Evolutionary conservation across 1,140 invertebrate species (phyloP).

Genomic region (Saccostrea cuccullata): DNA sequence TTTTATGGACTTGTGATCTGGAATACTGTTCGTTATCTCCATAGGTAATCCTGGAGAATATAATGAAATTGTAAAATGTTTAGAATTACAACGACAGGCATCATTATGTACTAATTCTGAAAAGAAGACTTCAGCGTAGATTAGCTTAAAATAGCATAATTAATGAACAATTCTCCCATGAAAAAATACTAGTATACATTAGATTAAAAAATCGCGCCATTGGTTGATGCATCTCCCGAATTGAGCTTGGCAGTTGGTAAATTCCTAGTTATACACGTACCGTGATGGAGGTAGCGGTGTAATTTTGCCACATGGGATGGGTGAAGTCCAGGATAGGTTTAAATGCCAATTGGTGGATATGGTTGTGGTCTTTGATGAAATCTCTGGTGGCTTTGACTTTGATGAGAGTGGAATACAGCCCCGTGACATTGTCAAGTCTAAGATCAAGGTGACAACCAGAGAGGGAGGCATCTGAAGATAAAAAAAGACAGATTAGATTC

Average conservation of each 20-base stretch:
- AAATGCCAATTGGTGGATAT: slow-evolving; percentile 50
- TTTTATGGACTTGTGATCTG: too few relatives aligned
- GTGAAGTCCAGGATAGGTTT: slow-evolving; percentile 36
- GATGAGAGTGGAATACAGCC: slow-evolving; percentile 13
- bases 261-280: slow-evolving; percentile 27
- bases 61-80: too few relatives aligned
- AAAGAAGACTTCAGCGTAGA: too few relatives aligned
- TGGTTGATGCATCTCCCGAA: background rate
- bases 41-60: too few relatives aligned
- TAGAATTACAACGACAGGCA: too few relatives aligned
- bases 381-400: slow-evolving; percentile 54
- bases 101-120: too few relatives aligned
- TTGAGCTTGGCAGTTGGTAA: background rate
- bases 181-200: too few relatives aligned
- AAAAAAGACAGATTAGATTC: too few relatives aligned
- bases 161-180: too few relatives aligned
- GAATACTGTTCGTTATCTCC: too few relatives aligned
- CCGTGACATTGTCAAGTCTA: slow-evolving; percentile 11
- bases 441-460: slow-evolving; percentile 38
- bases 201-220: too few relatives aligned
- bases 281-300: slow-evolving; percentile 43
- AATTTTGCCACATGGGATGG: slow-evolving; percentile 52
- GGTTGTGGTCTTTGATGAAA: slow-evolving; percentile 53
- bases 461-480: slow-evolving; percentile 43
- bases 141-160: too few relatives aligned